phyloP scores from a whole-genome alignment of 1,140 invertebrate genomes.

The Ridgeia piscesae region DNA sequence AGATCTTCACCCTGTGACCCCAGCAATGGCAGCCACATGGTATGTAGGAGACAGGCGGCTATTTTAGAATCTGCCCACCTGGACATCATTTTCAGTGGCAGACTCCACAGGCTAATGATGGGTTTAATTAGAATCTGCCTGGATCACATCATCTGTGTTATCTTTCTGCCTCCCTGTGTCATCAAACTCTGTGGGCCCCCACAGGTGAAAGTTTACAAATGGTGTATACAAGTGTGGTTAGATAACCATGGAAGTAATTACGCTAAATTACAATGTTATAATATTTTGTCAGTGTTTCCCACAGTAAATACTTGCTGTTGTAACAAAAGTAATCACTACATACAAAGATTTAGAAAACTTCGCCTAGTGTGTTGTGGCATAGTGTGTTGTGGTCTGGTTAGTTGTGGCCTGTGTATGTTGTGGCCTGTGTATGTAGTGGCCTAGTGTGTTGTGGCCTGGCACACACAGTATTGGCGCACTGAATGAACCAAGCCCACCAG shows the following conservation, averaged over 20 bases:
- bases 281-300: too few species aligned
- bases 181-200: not conserved
- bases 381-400: too few species aligned
- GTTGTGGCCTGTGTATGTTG: too few species aligned
- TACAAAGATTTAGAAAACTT: not conserved
- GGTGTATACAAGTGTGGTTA: not conserved
- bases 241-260: too few species aligned
- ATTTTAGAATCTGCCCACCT: not conserved
- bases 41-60: not conserved
- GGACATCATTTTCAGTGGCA: not conserved
- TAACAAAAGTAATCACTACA: not conserved
- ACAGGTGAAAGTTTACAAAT: not conserved
- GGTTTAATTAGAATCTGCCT: not conserved
- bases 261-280: too few species aligned
- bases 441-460: too few species aligned
- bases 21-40: not conserved
- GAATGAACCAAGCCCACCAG: too few species aligned
- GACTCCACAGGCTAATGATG: not conserved
- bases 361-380: too few species aligned
- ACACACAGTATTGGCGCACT: too few species aligned
- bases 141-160: not conserved
- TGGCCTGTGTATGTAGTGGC: too few species aligned
- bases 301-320: not conserved
- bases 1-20: not conserved
- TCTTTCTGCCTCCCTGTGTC: not conserved